These are phyloP conservation scores for Sweltsa coloradensis DNA, from an alignment of 1,140 invertebrate genomes.

Conservation along the genomic window DNA sequence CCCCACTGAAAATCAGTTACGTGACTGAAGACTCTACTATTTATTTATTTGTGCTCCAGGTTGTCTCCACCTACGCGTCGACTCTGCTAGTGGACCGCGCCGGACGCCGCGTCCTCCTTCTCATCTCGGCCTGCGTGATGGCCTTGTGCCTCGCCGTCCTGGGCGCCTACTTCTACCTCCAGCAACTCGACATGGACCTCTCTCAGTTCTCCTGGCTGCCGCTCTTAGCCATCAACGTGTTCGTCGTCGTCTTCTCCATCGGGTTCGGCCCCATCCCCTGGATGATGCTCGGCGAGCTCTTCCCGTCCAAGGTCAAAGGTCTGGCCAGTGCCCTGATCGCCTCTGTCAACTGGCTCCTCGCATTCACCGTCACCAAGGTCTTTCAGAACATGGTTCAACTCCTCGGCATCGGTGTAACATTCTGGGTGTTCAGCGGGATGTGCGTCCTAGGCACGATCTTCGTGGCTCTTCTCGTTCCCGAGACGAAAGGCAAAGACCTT, in stretches of 20 bases:
- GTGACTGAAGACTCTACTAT: no score
- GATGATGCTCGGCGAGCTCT: slow-evolving; percentile 30
- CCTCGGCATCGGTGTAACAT: slow-evolving; percentile 36
- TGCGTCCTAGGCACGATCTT: slow-evolving; percentile 37
- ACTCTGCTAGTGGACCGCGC: slow-evolving; percentile 62
- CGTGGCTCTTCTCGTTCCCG: slow-evolving; percentile 38
- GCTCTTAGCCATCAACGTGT: slow-evolving; percentile 33
- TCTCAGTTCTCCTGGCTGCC: slow-evolving; percentile 34
- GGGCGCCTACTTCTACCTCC: slow-evolving; percentile 64
- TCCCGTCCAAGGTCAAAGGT: slow-evolving; percentile 36
- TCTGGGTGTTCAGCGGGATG: slow-evolving; percentile 36
- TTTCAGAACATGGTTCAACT: slow-evolving; percentile 30
- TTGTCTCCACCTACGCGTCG: slow-evolving; percentile 51
- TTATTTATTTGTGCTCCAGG: slow-evolving; percentile 68
- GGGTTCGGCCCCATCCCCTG: slow-evolving; percentile 36
- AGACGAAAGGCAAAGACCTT: slow-evolving; percentile 42
- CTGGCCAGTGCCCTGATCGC: slow-evolving; percentile 33
- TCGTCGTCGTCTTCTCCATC: slow-evolving; percentile 31
- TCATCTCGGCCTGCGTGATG: slow-evolving; percentile 55
- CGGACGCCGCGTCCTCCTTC: slow-evolving; percentile 60
- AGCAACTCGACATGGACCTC: slow-evolving; percentile 18
- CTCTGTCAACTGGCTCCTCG: slow-evolving; percentile 37
- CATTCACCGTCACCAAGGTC: slow-evolving; percentile 41
- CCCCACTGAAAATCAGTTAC: no score
- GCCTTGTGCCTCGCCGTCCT: slow-evolving; percentile 47